Conservation (phyloP, 2,888 invertebrate species). For the Portevinia maculata region DNA sequence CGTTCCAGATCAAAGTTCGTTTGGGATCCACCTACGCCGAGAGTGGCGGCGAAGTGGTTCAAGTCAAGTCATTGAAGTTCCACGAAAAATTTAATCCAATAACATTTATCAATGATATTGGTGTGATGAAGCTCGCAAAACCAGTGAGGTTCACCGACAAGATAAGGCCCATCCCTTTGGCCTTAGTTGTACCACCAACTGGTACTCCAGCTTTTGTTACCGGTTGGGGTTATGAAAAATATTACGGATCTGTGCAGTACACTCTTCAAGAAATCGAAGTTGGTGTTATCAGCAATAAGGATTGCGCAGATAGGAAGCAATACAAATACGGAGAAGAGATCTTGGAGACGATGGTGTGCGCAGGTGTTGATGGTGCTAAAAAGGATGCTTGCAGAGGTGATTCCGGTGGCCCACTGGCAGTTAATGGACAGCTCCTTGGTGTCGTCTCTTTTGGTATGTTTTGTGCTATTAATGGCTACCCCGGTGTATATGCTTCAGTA, state of each 20-base stretch:
- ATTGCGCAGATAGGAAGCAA: conserved; percentile 68
- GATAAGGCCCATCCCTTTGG: conserved; percentile 77
- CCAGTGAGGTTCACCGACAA: conserved; percentile 76
- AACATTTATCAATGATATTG: conserved; percentile 82
- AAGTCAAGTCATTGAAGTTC: conserved; percentile 78
- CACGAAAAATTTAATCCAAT: conserved; percentile 79
- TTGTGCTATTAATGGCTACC: conserved; percentile 79
- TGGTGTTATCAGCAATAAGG: conserved; percentile 71
- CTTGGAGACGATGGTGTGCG: conserved; percentile 79
- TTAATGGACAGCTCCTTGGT: conserved; percentile 77
- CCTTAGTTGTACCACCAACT: conserved; percentile 75
- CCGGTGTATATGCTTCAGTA: conserved; percentile 80
- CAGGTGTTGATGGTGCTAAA: conserved; percentile 75
- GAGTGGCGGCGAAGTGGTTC: conserved; percentile 80
- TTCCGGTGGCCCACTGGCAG: conserved; percentile 82
- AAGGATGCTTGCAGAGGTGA: conserved; percentile 82
- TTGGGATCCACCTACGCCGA: conserved; percentile 80
- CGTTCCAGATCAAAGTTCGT: conserved; percentile 78
- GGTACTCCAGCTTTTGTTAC: conserved; percentile 79
- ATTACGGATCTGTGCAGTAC: conserved; percentile 72
- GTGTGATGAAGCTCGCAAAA: conserved; percentile 80
- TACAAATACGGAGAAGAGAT: conserved; percentile 77
- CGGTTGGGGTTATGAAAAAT: conserved; percentile 81
- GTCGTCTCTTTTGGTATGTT: conserved; percentile 82
- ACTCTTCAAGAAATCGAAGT: conserved; percentile 76